These are phyloP conservation scores for Catocala sponsa DNA, from an alignment of 2,888 invertebrate species.

Conservation along the genomic window DNA sequence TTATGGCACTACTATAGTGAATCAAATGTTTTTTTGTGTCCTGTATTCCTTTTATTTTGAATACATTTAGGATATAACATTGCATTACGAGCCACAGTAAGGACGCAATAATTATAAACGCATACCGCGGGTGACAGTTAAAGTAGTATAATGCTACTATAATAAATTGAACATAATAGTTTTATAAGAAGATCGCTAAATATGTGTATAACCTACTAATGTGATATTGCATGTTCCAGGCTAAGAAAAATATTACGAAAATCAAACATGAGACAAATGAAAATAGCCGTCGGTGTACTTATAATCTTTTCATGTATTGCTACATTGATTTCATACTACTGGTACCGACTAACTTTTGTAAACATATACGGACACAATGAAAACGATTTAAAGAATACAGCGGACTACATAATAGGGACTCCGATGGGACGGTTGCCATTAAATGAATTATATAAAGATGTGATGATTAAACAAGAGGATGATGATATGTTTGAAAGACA, in stretches of 20 bases:
- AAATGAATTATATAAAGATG: constrained; percentile 48
- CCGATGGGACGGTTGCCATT: constrained; percentile 66
- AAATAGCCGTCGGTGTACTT: constrained; percentile 53
- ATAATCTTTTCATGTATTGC: constrained; percentile 52
- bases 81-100: no score
- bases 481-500: constrained; percentile 55
- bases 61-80: no score
- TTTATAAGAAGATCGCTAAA: no score
- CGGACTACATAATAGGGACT: constrained; percentile 28
- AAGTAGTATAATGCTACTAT: no score
- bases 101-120: no score
- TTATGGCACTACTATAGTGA: no score
- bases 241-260: constrained; percentile 61
- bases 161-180: no score
- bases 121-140: no score
- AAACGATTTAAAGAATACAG: constrained; percentile 13
- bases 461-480: neutral
- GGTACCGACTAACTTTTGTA: constrained; percentile 49
- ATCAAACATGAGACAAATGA: constrained; percentile 62
- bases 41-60: no score
- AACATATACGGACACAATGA: constrained; percentile 12
- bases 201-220: no score
- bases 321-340: constrained; percentile 61
- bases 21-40: no score
- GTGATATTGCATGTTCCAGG: constrained; percentile 55